These are phyloP conservation scores for Hermaeophaga mercurialis DNA, from an alignment of 2,888 invertebrate species.

Conservation along the genomic window DNA sequence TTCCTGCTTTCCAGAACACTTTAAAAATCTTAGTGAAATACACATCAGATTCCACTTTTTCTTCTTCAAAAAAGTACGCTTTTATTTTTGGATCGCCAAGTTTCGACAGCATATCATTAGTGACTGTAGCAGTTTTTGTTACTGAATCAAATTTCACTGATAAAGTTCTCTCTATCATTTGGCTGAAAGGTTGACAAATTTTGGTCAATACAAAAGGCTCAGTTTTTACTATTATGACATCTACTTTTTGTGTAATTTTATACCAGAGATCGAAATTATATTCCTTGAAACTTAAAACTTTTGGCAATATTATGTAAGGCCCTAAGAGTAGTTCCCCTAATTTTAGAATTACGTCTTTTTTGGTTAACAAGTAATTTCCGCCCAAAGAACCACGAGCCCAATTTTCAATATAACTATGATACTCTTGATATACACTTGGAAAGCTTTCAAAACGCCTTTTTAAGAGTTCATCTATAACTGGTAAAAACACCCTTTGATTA, in stretches of 20 bases:
- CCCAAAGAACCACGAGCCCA: constrained; percentile 39
- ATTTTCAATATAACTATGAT: constrained; percentile 37
- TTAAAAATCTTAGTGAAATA: constrained; percentile 35
- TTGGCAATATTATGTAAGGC: constrained; percentile 29
- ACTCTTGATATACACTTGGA: constrained; percentile 23
- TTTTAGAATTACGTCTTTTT: constrained; percentile 40
- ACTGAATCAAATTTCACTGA: constrained; percentile 14
- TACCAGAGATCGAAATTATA: constrained; percentile 36
- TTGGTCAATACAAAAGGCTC: constrained; percentile 30
- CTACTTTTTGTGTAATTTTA: constrained; percentile 32
- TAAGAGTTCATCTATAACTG: constrained; percentile 29
- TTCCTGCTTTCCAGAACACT: constrained; percentile 42
- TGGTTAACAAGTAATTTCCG: constrained; percentile 39
- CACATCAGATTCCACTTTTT: constrained; percentile 24
- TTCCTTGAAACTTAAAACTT: constrained; percentile 20
- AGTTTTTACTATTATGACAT: constrained; percentile 35
- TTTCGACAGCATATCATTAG: constrained; percentile 13
- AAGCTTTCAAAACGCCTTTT: constrained; percentile 21
- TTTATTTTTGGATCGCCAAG: constrained; percentile 27
- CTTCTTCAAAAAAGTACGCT: constrained; percentile 40
- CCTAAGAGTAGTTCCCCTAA: constrained; percentile 39
- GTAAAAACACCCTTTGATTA: constrained; percentile 30
- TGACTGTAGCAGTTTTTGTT: constrained; percentile 28
- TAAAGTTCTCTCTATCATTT: constrained; percentile 28
- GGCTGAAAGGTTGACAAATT: constrained; percentile 33